Evolutionary conservation across 2,888 invertebrate genomes (phyloP), one percentile per base, ranked within the genome.

Genomic region (Baronia brevicornis): DNA sequence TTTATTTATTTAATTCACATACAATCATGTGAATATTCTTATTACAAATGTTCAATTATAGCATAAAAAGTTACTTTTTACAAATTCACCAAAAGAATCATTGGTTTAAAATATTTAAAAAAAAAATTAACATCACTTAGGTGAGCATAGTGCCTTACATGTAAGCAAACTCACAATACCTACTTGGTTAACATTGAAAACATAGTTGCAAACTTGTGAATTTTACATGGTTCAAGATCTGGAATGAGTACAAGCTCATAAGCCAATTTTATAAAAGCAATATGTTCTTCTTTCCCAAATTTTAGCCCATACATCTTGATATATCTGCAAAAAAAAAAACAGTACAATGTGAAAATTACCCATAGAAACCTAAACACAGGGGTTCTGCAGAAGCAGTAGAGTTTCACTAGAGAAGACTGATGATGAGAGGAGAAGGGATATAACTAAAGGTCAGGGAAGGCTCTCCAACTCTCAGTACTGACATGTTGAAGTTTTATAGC

Each of bases 231-330:
- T 65, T 95, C 94, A 36, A 95, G 77, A 48, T 93, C 89, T 21
- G 93, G 91, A 51, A 92, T 90, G 6, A 89, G 87, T 17, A 94
- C 72, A 38, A 95, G 72, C 58, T 96, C 91, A 67, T 91, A 92
- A 36, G 91, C 86, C 34, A 96, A 66, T 56, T 94, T 91, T 24
- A 97, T 88, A 26, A 97, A 86, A 8, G 87, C 75, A 28, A 97
- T 86, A 65, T 97, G 97, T 64, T 97, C 96, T 47, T 93, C 92
- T 68, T 96, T 97, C 1, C 92, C 90, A 72, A 97, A 96, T 64
- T 94, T 94, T 43, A 92, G 69, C 3, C 95, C 95, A 80, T 95
- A 94, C 37, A 95, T 80, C 53, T 90, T 88, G 31, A 96, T 88
- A 58, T 94, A 97, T 54, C 96, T 96, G 74, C 27, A 87, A 52